Evolutionary conservation across 2,888 invertebrate genomes (phyloP).

Genomic region (Lycophotia porphyrea): DNA sequence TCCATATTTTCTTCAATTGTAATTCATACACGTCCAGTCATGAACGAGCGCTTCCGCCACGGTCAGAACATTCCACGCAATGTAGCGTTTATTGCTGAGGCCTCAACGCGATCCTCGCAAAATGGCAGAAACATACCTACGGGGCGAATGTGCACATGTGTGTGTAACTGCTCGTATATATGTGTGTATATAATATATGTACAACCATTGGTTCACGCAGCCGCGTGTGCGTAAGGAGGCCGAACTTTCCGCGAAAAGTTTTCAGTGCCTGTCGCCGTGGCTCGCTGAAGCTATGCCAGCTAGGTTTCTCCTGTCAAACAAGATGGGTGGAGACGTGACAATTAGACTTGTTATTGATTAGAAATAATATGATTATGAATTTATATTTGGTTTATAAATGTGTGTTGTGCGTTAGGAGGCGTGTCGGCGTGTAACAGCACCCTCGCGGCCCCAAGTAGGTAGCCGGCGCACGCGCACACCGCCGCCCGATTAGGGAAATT

Average conservation of each 20-base stretch:
- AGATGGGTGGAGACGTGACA: conserved; percentile 18
- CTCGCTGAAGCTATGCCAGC: conserved; percentile 59
- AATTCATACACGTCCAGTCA: conserved; percentile 59
- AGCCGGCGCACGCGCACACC: conserved; percentile 74
- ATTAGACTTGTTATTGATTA: conserved; percentile 29
- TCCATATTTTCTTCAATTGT: conserved; percentile 64
- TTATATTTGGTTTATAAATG: conserved; percentile 59
- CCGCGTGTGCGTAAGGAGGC: conserved; percentile 74
- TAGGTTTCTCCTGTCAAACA: conserved; percentile 43
- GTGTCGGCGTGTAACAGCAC: conserved; percentile 81
- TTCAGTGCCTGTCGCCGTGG: conserved; percentile 67
- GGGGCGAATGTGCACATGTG: conserved; percentile 69
- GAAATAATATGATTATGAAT: conserved; percentile 50
- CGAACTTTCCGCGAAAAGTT: conserved; percentile 76
- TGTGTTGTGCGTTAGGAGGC: conserved; percentile 77
- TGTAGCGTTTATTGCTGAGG: conserved; percentile 73
- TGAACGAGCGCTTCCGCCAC: conserved; percentile 28
- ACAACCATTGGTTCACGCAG: conserved; percentile 66
- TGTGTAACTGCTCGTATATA: conserved; percentile 63
- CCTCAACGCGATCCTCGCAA: conserved; percentile 72
- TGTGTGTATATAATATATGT: conserved; percentile 69
- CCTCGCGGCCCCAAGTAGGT: conserved; percentile 86
- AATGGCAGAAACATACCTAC: conserved; percentile 72
- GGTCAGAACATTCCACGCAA: conserved; percentile 69
- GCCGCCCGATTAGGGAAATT: conserved; percentile 83